A percentile compares a stretch with the other conserved stretches of the same genome.
Evolutionary conservation across 2,113 vertebrate species (phyloP).

Genomic region (Megaleporinus macrocephalus): DNA sequence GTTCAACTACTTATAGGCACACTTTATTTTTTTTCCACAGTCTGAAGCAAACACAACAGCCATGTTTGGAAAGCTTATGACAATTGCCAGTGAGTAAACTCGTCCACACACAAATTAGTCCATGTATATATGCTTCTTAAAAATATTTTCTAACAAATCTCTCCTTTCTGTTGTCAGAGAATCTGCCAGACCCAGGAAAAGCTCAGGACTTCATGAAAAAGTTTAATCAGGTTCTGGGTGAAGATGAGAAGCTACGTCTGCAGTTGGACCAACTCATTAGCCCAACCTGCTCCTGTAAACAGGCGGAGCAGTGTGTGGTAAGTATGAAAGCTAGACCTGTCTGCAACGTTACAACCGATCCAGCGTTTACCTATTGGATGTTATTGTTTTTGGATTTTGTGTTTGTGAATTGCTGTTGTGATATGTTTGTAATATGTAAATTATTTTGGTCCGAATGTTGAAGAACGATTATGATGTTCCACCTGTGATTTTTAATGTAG

Average conservation of each 20-base stretch:
- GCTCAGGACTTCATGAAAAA: conserved; percentile 99
- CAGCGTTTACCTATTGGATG: background rate
- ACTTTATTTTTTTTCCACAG: conserved; percentile 68
- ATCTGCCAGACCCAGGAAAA: conserved; percentile 96
- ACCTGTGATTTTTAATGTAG: too few relatives aligned
- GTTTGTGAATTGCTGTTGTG: too few relatives aligned
- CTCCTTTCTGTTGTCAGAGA: conserved; percentile 78
- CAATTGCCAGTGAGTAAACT: conserved; percentile 91
- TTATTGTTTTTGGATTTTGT: too few relatives aligned
- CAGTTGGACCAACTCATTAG: conserved; percentile 95
- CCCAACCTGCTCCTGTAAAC: conserved; percentile 97
- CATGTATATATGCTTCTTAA: background rate
- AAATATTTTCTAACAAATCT: background rate
- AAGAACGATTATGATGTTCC: too few relatives aligned
- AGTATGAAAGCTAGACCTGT: conserved; percentile 62
- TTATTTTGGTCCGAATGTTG: too few relatives aligned
- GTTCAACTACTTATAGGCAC: background rate
- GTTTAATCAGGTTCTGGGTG: conserved; percentile 97
- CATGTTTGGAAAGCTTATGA: conserved; percentile 98
- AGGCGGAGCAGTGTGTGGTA: conserved; percentile 98
- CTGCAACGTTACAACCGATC: background rate
- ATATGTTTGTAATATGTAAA: too few relatives aligned
- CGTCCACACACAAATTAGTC: background rate
- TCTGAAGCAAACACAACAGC: conserved; percentile 93
- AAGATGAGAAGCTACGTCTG: conserved; percentile 93